Evolutionary conservation across 2,888 invertebrate species (phyloP), one percentile per base, ranked within the genome.

Genomic region (Meteorus colon): DNA sequence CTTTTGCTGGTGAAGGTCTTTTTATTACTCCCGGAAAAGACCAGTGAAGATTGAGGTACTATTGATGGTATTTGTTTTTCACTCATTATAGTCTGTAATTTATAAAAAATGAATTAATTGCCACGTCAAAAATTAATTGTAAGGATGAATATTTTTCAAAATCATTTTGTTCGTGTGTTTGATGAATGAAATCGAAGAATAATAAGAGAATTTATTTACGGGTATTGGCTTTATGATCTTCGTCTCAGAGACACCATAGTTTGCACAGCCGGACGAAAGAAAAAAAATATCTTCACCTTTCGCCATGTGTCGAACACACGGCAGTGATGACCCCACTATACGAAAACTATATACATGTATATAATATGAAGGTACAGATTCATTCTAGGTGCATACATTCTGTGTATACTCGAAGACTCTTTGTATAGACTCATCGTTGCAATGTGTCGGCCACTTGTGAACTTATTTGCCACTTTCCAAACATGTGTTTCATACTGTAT

Each of bases 291-390:
- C 31, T 14, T 29, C 2, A 41, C 24, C 60, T 55, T 55, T 71
- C 78, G 81, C 83, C 86, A 85, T 85, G 83, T 86, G 86, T 84
- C 81, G 79, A 83, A 83, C 85, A 86, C 77, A 80, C 85, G 84
- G 79, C 51, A 55, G 16, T 34, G 59, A 37, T 34, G 27, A 14
- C 37, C 70, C 63, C 34, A 63, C 59, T 37, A 29, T 69, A 41
- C 70, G 24, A 70, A 41, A 19, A 69, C 45, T 27, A 29, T 69
- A 41, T 75, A 75, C 2, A 24, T 24, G 24, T 60, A 66, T 59
- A 69, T 12, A 31, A 34, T 41, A 27, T 65, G 41, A 29, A 69
- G 48, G 65, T 71, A 60, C 10, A 19, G 2, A 55, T 55, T 19
- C 19, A 55, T 66, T 45, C 67, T 71, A 55, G 48, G 62, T 74